phyloP scores from a whole-genome alignment of 2,888 invertebrate genomes.

The Dorcus parallelipipedus region DNA sequence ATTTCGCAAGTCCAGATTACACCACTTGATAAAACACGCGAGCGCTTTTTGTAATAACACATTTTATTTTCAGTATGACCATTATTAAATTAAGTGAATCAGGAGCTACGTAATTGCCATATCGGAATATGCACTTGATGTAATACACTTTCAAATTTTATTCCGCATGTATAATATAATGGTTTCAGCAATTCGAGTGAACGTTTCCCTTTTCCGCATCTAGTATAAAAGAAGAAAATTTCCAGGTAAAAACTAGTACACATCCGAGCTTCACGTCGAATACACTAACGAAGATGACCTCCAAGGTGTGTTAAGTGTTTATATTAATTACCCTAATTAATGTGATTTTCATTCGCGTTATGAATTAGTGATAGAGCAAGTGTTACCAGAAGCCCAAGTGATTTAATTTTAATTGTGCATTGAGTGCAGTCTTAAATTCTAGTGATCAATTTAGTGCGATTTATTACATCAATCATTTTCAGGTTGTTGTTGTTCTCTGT shows the following conservation, averaged over 20 bases:
- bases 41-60: too few relatives aligned
- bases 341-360: background rate
- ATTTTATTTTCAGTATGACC: background rate
- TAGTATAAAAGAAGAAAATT: constrained; percentile 11
- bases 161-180: constrained; percentile 4
- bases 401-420: too few relatives aligned
- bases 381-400: too few relatives aligned
- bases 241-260: constrained; percentile 4
- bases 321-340: background rate
- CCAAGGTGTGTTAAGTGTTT: constrained; percentile 11
- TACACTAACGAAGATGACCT: constrained; percentile 13
- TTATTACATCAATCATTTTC: background rate
- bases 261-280: constrained; percentile 4
- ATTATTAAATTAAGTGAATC: background rate
- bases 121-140: constrained; percentile 8
- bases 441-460: background rate
- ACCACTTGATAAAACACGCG: too few relatives aligned
- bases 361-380: too few relatives aligned
- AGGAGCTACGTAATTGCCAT: background rate
- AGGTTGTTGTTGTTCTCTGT: background rate
- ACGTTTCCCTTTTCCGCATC: constrained; percentile 14
- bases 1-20: too few relatives aligned
- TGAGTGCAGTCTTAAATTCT: background rate
- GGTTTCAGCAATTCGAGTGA: constrained; percentile 13
- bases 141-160: constrained; percentile 10